A percentile compares a stretch with the other conserved stretches of the same genome.
Evolutionary conservation across 1,140 invertebrate species (phyloP).

Genomic region (Pseudomyrmex pallidus): DNA sequence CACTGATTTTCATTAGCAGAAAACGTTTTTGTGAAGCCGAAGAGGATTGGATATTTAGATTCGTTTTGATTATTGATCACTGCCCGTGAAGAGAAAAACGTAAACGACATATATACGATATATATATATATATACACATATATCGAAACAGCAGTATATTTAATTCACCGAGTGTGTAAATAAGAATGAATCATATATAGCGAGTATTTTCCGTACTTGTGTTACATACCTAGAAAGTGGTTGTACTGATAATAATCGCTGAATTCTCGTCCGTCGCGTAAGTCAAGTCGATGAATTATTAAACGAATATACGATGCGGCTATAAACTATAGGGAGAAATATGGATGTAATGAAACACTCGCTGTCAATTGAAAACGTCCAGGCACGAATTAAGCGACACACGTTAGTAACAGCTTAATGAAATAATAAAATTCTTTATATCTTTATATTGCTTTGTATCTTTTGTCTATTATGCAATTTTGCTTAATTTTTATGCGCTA

Average conservation of each 20-base stretch:
- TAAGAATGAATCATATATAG: constrained; percentile 27
- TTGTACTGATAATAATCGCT: constrained; percentile 31
- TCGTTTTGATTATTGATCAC: constrained; percentile 49
- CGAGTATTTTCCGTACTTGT: constrained; percentile 36
- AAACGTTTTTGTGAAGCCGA: not conserved
- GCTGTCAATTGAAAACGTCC: constrained; percentile 19
- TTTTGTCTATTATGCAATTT: not conserved
- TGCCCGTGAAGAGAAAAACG: constrained; percentile 43
- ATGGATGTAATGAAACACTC: constrained; percentile 20
- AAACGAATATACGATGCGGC: constrained; percentile 34
- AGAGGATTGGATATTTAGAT: constrained; percentile 17
- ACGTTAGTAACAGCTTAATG: not conserved
- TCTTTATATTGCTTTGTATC: too few relatives aligned
- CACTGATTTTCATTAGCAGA: constrained; percentile 12
- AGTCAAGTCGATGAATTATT: constrained; percentile 16
- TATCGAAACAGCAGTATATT: constrained; percentile 39
- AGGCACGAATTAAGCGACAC: constrained; percentile 10
- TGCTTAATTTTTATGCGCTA: not conserved
- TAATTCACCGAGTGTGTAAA: constrained; percentile 29
- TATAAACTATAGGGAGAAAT: constrained; percentile 31
- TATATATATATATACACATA: constrained; percentile 1
- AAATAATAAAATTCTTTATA: not conserved
- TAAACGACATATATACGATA: not conserved
- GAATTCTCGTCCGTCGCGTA: constrained; percentile 26
- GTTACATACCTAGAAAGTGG: not conserved